Evolutionary conservation across 2,888 invertebrate genomes (phyloP), one percentile per base, ranked within the genome.

Genomic region (Argyra leucocephala): DNA sequence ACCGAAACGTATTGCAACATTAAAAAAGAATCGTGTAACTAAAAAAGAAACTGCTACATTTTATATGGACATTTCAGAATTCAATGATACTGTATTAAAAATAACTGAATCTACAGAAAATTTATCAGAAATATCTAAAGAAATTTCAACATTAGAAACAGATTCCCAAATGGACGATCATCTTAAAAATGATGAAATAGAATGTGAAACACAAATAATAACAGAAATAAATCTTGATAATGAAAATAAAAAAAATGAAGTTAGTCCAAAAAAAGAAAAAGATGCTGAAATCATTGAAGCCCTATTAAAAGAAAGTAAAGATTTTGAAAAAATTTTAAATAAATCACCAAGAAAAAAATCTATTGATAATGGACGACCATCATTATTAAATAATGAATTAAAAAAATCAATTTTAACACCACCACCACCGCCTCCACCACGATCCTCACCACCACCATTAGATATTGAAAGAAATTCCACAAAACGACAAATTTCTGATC

Each of bases 271-370:
- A 88, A 90, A 78, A 83, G 91, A 78, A 88, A 74, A 76, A 21
- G 80, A 80, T 70, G 76, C 78, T 0, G 76, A 80, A 64, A 79
- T 93, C 62, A 91, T 93, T 63, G 87, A 91, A 1, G 91, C 91
- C 74, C 81, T 93, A 18, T 79, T 93, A 6, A 86, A 91, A 85
- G 89, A 91, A 75, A 91, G 89, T 73, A 84, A 88, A 71, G 91
- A 91, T 69, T 91, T 92, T 70, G 89, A 91, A 70, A 87, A 89
- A 69, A 82, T 91, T 60, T 80, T 90, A 26, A 89, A 88, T 71
- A 89, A 89, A 72, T 89, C 89, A 72, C 86, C 89, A 68, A 83
- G 79, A 76, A 80, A 80, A 72, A 78, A 76, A 22, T 74, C 75
- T 0, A 57, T 69, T 3, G 76, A 74, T 37, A 74, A 73, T 64